Conservation (phyloP, 37 sponge, comb jelly and placozoan species). For the Geodia barretti region DNA sequence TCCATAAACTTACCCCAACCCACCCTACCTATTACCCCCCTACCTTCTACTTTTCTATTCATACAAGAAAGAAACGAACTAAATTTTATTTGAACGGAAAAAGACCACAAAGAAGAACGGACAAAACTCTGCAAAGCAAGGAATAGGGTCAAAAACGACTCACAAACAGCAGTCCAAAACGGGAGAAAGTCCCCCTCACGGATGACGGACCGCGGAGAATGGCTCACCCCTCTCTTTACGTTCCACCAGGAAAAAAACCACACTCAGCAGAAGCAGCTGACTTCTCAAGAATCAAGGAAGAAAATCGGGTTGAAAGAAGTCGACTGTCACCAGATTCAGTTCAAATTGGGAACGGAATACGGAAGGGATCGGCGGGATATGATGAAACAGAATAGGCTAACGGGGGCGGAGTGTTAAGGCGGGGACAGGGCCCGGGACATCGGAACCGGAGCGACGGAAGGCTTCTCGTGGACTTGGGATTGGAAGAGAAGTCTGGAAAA, state of each 20-base stretch:
- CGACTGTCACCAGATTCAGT: constrained; percentile 37
- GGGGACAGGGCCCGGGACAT: constrained; percentile 18
- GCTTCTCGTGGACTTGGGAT: constrained; percentile 42
- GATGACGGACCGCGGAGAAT: not conserved
- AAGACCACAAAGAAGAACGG: too few species aligned
- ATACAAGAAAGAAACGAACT: not conserved
- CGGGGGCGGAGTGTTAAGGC: constrained; percentile 30
- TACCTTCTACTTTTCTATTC: not conserved
- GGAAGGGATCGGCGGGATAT: constrained; percentile 81
- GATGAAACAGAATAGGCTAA: constrained; percentile 47
- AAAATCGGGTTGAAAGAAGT: constrained; percentile 43
- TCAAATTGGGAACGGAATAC: constrained; percentile 79
- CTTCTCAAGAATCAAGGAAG: too few species aligned
- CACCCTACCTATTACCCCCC: not conserved
- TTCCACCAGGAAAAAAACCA: constrained; percentile 48
- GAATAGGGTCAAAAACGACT: too few species aligned
- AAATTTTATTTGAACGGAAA: too few species aligned
- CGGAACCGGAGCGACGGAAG: constrained; percentile 33
- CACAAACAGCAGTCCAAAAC: too few species aligned
- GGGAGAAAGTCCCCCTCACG: not conserved
- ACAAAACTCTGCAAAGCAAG: too few species aligned
- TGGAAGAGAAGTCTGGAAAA: constrained; percentile 60
- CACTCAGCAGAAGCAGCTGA: constrained; percentile 43
- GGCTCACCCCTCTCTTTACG: constrained; percentile 54
- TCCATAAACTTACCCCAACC: not conserved